Base-by-base conservation (phyloP, 2,888 invertebrate genomes). In the Acleris laterana region DNA sequence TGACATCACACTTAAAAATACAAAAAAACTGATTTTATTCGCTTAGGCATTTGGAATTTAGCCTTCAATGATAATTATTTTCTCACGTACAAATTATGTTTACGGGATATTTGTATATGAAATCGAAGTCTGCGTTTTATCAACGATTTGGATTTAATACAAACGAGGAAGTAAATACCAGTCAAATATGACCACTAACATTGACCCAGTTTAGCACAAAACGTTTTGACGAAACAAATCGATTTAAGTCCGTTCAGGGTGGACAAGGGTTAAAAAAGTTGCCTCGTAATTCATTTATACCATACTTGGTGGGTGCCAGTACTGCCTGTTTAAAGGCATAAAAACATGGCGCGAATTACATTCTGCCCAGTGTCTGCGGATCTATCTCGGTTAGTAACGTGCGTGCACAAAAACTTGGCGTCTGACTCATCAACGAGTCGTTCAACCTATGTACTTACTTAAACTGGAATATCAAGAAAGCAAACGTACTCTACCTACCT, bases 391-490 rank as follows among this genome's bases (percentile, higher is more conserved):
- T 61, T 66, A 66, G 66, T 61, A 50, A 61, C 55, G 28, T 57
- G 61, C 57, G 44, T 57, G 61, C 62, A 66, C 66, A 66, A 66
- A 66, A 66, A 66, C 66, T 66, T 51, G 32, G 44, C 60, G 57
- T 50, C 66, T 66, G 66, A 66, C 57, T 66, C 66, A 66, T 57
- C 66, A 56, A 57, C 61, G 19, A 62, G 66, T 66, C 66, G 57
- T 66, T 66, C 61, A 66, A 62, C 66, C 57, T 61, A 52, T 25
- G 57, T 57, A 66, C 57, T 60, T 50, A 38, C 57, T 52, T 46
- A 62, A 62, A 66, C 66, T 57, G 66, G 66, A 62, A 66, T 62
- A 66, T 66, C 66, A 66, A 66, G 66, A 66, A 52, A 57, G 52
- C 52, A 48, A 38, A 51, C 51, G n/a, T 57, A 46, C 52, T 13